These are phyloP conservation scores for Excalfactoria chinensis DNA, from an alignment of 2,113 vertebrate genomes.

Conservation along the genomic window DNA sequence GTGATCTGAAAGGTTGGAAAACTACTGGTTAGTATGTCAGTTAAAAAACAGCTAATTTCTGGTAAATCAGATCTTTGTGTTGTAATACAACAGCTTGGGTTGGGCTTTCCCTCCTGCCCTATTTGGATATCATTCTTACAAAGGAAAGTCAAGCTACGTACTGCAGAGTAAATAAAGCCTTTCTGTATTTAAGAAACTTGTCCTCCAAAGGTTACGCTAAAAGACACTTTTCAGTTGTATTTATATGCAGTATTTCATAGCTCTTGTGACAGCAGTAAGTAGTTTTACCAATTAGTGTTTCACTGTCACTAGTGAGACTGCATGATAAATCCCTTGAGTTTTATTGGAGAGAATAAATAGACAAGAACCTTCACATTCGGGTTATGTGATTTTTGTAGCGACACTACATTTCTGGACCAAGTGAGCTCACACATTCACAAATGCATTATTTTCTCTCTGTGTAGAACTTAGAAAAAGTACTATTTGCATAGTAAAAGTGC, in stretches of 20 bases:
- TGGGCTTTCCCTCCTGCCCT: neutral
- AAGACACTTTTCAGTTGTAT: neutral
- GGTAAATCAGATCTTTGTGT: neutral
- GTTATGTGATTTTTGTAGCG: neutral
- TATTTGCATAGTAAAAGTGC: neutral
- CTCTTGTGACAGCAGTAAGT: neutral
- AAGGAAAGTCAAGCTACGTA: neutral
- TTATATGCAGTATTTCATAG: neutral
- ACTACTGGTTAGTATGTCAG: neutral
- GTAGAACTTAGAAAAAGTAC: neutral
- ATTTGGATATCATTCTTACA: neutral
- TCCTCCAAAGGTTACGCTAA: neutral
- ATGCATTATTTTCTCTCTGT: neutral
- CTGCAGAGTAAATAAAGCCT: neutral
- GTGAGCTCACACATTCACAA: neutral
- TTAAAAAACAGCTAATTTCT: neutral
- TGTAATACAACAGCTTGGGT: neutral
- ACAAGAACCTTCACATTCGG: neutral
- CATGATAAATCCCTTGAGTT: neutral
- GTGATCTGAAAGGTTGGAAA: neutral
- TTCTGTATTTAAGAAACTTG: neutral
- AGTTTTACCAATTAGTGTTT: neutral
- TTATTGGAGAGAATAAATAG: neutral
- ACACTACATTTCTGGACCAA: neutral
- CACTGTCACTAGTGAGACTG: neutral